These are phyloP conservation scores for Berghia stephanieae DNA, from an alignment of 1,140 invertebrate species.

Conservation along the genomic window DNA sequence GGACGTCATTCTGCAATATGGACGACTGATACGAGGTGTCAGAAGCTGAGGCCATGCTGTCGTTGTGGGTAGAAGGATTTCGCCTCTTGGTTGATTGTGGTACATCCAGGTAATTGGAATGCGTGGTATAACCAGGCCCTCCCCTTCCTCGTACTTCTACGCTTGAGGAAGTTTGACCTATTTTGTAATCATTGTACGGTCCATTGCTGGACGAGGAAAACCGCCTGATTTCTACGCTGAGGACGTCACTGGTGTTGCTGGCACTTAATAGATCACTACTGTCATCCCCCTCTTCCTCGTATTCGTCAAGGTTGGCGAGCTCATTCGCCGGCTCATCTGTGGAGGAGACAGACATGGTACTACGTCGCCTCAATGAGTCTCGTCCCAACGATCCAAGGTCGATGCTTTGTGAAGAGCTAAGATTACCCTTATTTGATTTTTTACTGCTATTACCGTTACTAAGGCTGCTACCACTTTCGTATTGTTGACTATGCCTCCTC, in stretches of 20 bases:
- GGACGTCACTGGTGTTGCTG: slow-evolving; percentile 37
- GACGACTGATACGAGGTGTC: slow-evolving; percentile 43
- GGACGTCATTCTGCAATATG: slow-evolving; percentile 23
- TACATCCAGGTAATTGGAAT: too few species aligned
- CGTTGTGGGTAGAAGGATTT: too few species aligned
- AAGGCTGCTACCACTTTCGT: slow-evolving; percentile 19
- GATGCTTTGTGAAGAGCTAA: slow-evolving; percentile 21
- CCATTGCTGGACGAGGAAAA: background rate
- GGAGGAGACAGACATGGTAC: slow-evolving; percentile 5
- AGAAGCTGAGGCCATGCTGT: too few species aligned
- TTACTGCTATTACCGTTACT: too few species aligned
- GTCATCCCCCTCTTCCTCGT: slow-evolving; percentile 32
- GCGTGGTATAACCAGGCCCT: too few species aligned
- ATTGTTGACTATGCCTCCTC: too few species aligned
- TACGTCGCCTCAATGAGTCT: slow-evolving; percentile 26
- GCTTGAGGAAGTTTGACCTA: too few species aligned
- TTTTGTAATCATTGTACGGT: too few species aligned
- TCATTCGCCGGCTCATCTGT: slow-evolving; percentile 36
- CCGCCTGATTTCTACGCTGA: slow-evolving; percentile 17
- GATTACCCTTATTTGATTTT: background rate
- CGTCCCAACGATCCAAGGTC: slow-evolving; percentile 6
- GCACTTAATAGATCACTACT: slow-evolving; percentile 28
- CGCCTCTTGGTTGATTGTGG: too few species aligned
- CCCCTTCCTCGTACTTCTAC: too few species aligned
- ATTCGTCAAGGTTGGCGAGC: slow-evolving; percentile 28